Conservation (phyloP, 1,140 invertebrate species). For the Pogonognathellus flavescens region DNA sequence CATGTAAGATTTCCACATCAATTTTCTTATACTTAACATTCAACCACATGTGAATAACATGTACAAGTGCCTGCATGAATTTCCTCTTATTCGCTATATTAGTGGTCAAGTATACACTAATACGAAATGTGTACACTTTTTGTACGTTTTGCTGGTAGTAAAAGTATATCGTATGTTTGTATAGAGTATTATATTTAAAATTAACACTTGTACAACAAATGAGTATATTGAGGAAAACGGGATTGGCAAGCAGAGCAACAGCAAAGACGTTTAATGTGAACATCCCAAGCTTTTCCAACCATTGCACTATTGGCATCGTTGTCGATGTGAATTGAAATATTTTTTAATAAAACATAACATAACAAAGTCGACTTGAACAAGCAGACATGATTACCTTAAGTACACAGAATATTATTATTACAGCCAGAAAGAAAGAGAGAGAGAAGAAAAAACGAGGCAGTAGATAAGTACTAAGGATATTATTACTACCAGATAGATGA, state of each 20-base stretch:
- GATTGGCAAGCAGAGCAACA: neutral
- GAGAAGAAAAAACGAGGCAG: neutral
- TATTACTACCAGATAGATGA: neutral
- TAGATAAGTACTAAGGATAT: neutral
- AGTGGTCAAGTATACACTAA: no score
- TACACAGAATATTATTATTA: neutral
- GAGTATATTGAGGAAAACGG: slow-evolving; percentile 14
- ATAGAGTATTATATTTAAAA: neutral
- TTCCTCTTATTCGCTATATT: no score
- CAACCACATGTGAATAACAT: no score
- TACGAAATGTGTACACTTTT: neutral
- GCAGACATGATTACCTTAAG: slow-evolving; percentile 4
- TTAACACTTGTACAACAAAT: slow-evolving; percentile 21
- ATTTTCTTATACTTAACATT: neutral
- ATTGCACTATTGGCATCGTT: no score
- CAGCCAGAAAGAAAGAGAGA: neutral
- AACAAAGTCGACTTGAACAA: slow-evolving; percentile 4
- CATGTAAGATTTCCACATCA: neutral
- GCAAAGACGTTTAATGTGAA: neutral
- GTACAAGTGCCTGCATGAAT: no score
- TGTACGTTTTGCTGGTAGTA: neutral
- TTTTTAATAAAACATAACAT: neutral
- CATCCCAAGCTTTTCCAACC: no score
- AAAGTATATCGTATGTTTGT: neutral
- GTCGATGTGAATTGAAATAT: no score